These are phyloP conservation scores for Uropsilus gracilis DNA, from an alignment of 2,113 vertebrate genomes.

Conservation along the genomic window DNA sequence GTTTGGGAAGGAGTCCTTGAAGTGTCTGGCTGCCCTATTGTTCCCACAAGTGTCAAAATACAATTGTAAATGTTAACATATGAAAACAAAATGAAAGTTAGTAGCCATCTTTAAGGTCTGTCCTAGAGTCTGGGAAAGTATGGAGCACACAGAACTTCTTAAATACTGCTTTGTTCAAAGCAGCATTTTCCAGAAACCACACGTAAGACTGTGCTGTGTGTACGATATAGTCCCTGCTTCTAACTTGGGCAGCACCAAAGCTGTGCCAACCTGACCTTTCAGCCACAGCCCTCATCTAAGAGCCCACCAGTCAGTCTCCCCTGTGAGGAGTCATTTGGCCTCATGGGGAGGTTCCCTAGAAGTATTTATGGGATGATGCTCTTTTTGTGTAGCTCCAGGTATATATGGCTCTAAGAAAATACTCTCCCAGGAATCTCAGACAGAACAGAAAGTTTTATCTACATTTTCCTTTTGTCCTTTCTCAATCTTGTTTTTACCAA, in stretches of 20 bases:
- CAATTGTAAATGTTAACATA: neutral
- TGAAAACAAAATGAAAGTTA: neutral
- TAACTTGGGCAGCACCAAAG: accelerated
- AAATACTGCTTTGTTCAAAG: neutral
- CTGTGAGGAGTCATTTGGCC: neutral
- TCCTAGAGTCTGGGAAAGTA: neutral
- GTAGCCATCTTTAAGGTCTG: neutral
- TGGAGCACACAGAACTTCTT: neutral
- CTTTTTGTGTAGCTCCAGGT: neutral
- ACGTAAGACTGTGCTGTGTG: neutral
- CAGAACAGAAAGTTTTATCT: neutral
- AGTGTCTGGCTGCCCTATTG: neutral
- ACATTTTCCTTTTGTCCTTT: neutral
- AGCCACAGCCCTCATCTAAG: neutral
- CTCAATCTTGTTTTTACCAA: neutral
- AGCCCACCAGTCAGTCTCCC: neutral
- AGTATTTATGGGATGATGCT: neutral
- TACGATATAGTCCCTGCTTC: neutral
- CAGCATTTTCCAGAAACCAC: neutral
- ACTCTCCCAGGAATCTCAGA: neutral
- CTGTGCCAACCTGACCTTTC: neutral
- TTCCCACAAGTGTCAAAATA: neutral
- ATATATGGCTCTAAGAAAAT: neutral
- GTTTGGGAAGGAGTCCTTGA: neutral
- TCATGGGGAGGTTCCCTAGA: neutral